Evolutionary conservation across 1,140 invertebrate genomes (phyloP).

Genomic region (Drosophila saltans): DNA sequence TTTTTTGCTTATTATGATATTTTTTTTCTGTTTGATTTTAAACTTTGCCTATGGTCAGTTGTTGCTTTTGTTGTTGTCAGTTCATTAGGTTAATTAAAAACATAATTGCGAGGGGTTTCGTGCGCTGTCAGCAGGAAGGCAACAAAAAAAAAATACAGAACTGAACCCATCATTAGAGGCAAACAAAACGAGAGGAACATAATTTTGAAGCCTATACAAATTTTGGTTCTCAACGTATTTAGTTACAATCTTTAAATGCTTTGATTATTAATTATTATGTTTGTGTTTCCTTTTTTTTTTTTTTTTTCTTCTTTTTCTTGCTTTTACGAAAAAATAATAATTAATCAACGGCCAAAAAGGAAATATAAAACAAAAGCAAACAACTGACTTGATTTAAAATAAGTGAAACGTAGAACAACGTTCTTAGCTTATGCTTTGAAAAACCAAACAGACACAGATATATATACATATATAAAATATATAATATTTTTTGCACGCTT

Average conservation of each 20-base stretch:
- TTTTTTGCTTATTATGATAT: neutral
- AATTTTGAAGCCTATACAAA: conserved; percentile 45
- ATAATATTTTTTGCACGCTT: conserved; percentile 66
- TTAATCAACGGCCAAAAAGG: conserved; percentile 54
- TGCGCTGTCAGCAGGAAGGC: conserved; percentile 57
- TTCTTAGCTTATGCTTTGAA: neutral
- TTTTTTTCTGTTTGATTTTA: neutral
- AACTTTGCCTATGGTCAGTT: conserved; percentile 6
- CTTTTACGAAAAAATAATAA: conserved; percentile 47
- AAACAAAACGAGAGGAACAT: conserved; percentile 11
- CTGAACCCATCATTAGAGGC: conserved; percentile 57
- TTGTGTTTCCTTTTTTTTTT: conserved; percentile 27
- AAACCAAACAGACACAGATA: neutral
- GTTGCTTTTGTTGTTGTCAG: conserved; percentile 27
- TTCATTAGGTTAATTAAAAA: conserved; percentile 79
- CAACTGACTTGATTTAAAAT: conserved; percentile 7
- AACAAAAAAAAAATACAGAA: neutral
- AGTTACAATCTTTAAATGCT: conserved; percentile 59
- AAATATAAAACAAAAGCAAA: conserved; percentile 32
- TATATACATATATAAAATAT: neutral
- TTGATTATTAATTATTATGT: conserved; percentile 52
- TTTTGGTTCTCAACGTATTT: conserved; percentile 48
- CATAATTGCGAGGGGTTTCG: conserved; percentile 58
- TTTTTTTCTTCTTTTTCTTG: conserved; percentile 18
- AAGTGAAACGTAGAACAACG: conserved; percentile 2